phyloP scores from a whole-genome alignment of 2,888 invertebrate species.

The Eulithis testata region DNA sequence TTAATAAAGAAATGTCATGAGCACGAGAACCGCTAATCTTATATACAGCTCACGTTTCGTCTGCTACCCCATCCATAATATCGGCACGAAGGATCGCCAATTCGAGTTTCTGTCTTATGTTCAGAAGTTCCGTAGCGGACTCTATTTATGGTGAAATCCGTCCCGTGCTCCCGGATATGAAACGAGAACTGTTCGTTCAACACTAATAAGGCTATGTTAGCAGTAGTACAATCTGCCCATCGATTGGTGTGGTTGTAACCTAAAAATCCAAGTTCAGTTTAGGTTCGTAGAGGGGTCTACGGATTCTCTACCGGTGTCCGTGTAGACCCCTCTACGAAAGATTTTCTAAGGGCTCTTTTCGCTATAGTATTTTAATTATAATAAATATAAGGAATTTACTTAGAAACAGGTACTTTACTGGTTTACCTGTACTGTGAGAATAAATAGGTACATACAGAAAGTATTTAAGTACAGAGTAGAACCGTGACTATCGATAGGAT shows the following conservation, averaged over 20 bases:
- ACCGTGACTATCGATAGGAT: too few species aligned
- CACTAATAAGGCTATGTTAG: constrained; percentile 69
- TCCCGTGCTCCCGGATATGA: constrained; percentile 51
- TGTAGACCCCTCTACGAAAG: not conserved
- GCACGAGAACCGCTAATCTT: too few species aligned
- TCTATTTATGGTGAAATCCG: constrained; percentile 64
- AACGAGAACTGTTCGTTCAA: constrained; percentile 62
- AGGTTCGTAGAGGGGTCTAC: not conserved
- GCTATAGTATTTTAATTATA: too few species aligned
- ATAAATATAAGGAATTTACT: too few species aligned
- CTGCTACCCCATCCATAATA: constrained; percentile 75
- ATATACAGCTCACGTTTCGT: constrained; percentile 62
- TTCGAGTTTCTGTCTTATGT: constrained; percentile 8
- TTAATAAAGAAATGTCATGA: too few species aligned
- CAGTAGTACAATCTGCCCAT: constrained; percentile 57
- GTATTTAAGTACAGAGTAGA: too few species aligned
- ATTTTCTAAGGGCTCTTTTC: too few species aligned
- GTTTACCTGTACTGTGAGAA: too few species aligned
- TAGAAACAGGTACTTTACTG: too few species aligned
- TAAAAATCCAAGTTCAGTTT: constrained; percentile 32
- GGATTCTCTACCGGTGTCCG: not conserved
- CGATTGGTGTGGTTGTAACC: constrained; percentile 64
- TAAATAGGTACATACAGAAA: too few species aligned
- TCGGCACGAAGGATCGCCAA: constrained; percentile 47
- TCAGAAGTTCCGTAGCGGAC: constrained; percentile 62